These are phyloP conservation scores for Semibalanus balanoides DNA, from an alignment of 1,140 invertebrate species.

Conservation along the genomic window DNA sequence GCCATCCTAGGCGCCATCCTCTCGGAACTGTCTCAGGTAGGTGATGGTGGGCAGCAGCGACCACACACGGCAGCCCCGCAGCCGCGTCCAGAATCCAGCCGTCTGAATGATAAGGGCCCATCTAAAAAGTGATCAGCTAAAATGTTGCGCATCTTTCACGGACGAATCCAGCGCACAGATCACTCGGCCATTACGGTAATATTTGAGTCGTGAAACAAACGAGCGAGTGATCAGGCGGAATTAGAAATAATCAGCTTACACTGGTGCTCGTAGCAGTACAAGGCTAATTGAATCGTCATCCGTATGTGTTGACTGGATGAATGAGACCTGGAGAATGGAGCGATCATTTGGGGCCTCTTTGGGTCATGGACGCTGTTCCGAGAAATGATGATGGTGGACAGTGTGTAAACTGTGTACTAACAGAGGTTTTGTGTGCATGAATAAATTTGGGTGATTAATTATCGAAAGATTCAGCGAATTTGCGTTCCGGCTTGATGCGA, in stretches of 20 bases:
- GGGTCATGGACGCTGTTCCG: too few relatives aligned
- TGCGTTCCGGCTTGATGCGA: too few relatives aligned
- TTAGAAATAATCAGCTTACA: slow-evolving; percentile 2
- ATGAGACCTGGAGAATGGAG: too few relatives aligned
- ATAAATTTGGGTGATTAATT: too few relatives aligned
- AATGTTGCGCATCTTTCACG: slow-evolving; percentile 1
- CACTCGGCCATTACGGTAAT: background rate
- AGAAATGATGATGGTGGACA: too few relatives aligned
- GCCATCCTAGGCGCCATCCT: too few relatives aligned
- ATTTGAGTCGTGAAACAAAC: slow-evolving; percentile 1
- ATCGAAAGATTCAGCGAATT: too few relatives aligned
- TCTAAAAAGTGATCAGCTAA: slow-evolving; percentile 1
- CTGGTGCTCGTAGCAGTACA: background rate
- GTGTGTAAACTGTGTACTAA: too few relatives aligned
- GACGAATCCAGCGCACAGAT: background rate
- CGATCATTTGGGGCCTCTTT: too few relatives aligned
- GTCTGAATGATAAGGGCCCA: background rate
- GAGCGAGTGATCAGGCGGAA: background rate
- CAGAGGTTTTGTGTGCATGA: too few relatives aligned
- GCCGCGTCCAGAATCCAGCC: background rate
- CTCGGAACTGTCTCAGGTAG: too few relatives aligned
- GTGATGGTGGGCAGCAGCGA: too few relatives aligned
- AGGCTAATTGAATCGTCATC: background rate
- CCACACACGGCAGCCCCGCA: background rate
- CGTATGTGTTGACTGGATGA: background rate